phyloP scores from a whole-genome alignment of 35 echinoderm and acorn worm species.

The Apostichopus japonicus region DNA sequence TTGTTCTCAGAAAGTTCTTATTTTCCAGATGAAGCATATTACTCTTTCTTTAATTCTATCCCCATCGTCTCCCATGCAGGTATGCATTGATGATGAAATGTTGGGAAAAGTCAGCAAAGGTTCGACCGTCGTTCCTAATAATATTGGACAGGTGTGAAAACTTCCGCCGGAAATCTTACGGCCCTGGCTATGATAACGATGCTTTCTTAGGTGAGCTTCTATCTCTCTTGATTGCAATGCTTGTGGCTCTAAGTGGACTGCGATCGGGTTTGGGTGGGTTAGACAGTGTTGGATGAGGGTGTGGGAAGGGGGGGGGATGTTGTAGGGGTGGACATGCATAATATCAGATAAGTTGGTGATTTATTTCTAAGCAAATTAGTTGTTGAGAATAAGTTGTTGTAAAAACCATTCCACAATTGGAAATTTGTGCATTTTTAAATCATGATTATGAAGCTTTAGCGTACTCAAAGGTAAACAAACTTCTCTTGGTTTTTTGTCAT shows the following conservation, averaged over 20 bases:
- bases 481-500: not conserved
- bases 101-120: slow-evolving; percentile 65
- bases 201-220: slow-evolving; percentile 80
- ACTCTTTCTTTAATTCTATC: not conserved
- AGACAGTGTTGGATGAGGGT: not conserved
- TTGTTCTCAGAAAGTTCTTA: no score
- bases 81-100: slow-evolving; percentile 88
- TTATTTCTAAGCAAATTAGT: no score
- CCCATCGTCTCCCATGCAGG: slow-evolving; percentile 28
- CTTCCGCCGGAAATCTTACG: slow-evolving; percentile 78
- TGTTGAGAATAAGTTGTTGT: no score
- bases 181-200: slow-evolving; percentile 67
- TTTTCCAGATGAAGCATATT: no score
- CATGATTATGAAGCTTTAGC: no score
- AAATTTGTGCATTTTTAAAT: no score
- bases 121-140: slow-evolving; percentile 75
- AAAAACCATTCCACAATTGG: no score
- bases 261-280: not conserved
- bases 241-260: no score
- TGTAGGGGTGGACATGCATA: no score
- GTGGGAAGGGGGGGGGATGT: not conserved
- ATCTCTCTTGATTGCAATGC: not conserved
- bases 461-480: no score
- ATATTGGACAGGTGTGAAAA: slow-evolving; percentile 72
- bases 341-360: no score